A percentile compares a stretch with the other conserved stretches of the same genome.
These are phyloP conservation scores for Hippopotamus amphibius DNA, from an alignment of 2,113 vertebrate species.

Conservation along the genomic window DNA sequence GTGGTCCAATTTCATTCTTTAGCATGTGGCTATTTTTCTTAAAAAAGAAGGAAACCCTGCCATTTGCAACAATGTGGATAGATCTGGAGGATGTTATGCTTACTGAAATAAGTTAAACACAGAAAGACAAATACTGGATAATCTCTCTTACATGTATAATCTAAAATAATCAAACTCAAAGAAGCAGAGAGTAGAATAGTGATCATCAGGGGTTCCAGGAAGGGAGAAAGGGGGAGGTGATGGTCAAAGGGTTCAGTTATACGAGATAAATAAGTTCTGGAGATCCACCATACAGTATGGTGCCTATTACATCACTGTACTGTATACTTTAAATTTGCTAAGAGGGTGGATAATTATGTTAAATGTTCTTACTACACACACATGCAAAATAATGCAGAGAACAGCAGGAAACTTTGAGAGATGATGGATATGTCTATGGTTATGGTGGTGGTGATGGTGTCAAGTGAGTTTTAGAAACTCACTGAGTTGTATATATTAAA, in stretches of 20 bases:
- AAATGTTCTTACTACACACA: not conserved
- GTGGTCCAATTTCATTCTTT: not conserved
- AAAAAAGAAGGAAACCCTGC: not conserved
- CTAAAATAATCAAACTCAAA: constrained; percentile 10
- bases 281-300: not conserved
- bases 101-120: not conserved
- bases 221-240: not conserved
- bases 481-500: not conserved
- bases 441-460: not conserved
- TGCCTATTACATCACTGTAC: not conserved
- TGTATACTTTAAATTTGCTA: not conserved
- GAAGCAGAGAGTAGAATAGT: not conserved
- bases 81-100: not conserved
- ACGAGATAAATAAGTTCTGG: not conserved
- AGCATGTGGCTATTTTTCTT: not conserved
- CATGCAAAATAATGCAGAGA: not conserved
- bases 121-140: not conserved
- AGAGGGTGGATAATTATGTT: not conserved
- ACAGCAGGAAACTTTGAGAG: not conserved
- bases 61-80: not conserved
- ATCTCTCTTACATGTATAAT: not conserved
- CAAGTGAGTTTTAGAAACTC: not conserved
- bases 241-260: not conserved
- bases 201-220: not conserved
- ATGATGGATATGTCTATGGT: not conserved